These are phyloP conservation scores for Sinelater perroti DNA, from an alignment of 2,888 invertebrate species.

Conservation along the genomic window DNA sequence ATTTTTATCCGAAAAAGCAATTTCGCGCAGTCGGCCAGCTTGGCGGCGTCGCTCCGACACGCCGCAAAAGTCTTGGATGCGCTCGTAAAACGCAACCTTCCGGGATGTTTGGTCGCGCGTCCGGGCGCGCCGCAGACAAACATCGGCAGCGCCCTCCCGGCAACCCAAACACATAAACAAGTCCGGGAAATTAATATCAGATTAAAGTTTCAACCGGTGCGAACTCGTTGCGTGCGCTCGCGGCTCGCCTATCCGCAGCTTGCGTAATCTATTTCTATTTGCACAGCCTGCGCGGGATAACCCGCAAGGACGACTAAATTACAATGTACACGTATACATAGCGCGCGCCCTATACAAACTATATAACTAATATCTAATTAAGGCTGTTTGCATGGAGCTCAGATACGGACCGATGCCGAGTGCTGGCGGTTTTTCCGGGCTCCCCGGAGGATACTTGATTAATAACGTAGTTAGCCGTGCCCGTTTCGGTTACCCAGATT, in stretches of 20 bases:
- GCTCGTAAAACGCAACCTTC: no score
- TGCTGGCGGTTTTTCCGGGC: conserved; percentile 42
- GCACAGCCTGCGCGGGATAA: conserved; percentile 32
- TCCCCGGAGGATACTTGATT: conserved; percentile 53
- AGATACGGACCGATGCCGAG: conserved; percentile 40
- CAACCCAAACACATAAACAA: conserved; percentile 29
- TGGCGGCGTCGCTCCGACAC: no score
- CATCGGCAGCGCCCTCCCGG: no score
- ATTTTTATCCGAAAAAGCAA: no score
- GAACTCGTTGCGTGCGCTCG: conserved; percentile 22
- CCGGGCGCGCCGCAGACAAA: no score
- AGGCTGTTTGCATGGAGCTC: conserved; percentile 44
- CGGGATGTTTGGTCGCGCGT: no score
- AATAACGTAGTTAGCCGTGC: conserved; percentile 51
- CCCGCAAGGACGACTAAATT: conserved; percentile 37
- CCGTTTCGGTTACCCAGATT: conserved; percentile 52
- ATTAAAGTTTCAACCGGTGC: conserved; percentile 29
- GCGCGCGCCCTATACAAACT: conserved; percentile 37
- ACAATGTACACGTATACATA: conserved; percentile 30
- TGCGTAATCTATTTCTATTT: conserved; percentile 39
- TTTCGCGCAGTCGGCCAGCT: no score
- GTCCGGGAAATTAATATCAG: conserved; percentile 33
- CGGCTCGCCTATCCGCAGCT: conserved; percentile 25
- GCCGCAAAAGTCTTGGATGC: no score
- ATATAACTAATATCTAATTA: conserved; percentile 46